A percentile compares a stretch with the other conserved stretches of the same genome.
phyloP scores from a whole-genome alignment of 2,797 vertebrate species.

The Serranus cabrilla region DNA sequence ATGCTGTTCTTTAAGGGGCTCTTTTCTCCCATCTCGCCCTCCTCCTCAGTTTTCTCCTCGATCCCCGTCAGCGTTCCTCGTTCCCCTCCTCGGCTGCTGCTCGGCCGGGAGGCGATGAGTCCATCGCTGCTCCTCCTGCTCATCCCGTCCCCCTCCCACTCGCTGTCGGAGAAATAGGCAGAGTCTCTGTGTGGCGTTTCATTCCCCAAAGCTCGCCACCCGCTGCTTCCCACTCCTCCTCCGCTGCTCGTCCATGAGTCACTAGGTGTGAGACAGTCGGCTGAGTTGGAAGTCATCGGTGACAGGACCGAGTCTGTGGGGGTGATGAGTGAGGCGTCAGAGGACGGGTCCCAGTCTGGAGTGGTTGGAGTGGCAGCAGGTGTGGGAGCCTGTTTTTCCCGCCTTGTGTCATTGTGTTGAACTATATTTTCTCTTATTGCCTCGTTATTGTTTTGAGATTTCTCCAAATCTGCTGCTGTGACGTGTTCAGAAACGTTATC shows the following conservation, averaged over 20 bases:
- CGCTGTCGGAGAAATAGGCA: slow-evolving; percentile 92
- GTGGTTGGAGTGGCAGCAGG: slow-evolving; percentile 67
- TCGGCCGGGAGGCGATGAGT: slow-evolving; percentile 72
- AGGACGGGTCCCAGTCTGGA: slow-evolving; percentile 82
- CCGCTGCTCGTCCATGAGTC: slow-evolving; percentile 82
- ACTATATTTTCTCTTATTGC: slow-evolving; percentile 40
- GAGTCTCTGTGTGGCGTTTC: slow-evolving; percentile 91
- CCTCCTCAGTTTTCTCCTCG: slow-evolving; percentile 87
- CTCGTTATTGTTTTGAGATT: slow-evolving; percentile 38
- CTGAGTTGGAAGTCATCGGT: slow-evolving; percentile 85
- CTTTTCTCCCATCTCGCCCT: slow-evolving; percentile 72
- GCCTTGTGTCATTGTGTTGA: slow-evolving; percentile 40
- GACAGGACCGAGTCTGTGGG: slow-evolving; percentile 86
- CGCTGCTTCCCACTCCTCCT: slow-evolving; percentile 73
- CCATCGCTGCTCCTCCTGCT: slow-evolving; percentile 82
- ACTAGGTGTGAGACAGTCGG: slow-evolving; percentile 89
- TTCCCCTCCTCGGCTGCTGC: slow-evolving; percentile 79
- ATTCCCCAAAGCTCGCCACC: slow-evolving; percentile 88
- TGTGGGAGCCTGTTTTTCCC: slow-evolving; percentile 49
- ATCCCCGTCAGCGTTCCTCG: slow-evolving; percentile 84
- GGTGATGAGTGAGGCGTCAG: slow-evolving; percentile 82
- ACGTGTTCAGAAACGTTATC: slow-evolving; percentile 26
- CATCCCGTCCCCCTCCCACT: slow-evolving; percentile 86
- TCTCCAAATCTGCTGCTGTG: slow-evolving; percentile 39
- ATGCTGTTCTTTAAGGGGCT: slow-evolving; percentile 60